Base-by-base conservation (phyloP, 2,797 vertebrate genomes). In the Acipenser oxyrinchus region DNA sequence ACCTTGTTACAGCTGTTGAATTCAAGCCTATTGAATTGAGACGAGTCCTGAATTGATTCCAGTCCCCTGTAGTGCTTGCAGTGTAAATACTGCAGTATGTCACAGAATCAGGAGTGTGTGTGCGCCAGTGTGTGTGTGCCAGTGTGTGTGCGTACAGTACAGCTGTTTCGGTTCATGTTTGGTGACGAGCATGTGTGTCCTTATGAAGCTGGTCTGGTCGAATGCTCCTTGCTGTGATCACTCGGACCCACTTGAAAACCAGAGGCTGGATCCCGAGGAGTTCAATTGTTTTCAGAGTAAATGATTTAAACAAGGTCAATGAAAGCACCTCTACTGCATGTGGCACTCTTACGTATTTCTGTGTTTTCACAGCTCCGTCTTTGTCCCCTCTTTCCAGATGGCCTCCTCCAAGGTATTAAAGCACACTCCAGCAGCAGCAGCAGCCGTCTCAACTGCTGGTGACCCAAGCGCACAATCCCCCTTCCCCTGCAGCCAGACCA, bases 341-440 rank as follows among this genome's bases (percentile, higher is more conserved):
- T 37, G 23, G 23, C 23, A 37, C 23, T 37, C 2, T 3, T 37
- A 37, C 3, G 23, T 4, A 3, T 37, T 3, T 37, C 2, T 3
- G 23, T 37, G 23, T 37, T 37, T 53, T 53, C 11, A 12, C 51
- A 8, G 51, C 8, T 8, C 51, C 6, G 51, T 8, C 51, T 53
- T 12, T 53, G 51, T 12, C 51, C 6, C 51, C 51, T 53, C 11
- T 53, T 77, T 73, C 2, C 80, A 99, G 95, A 91, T 84, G 67
- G 88, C 91, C 77, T 88, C 84, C 79, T 81, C 90, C 61, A 89
- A 86, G 82, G 86, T 85, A 66, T 82, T 92, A 86, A 98, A 89
- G 88, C 86, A 88, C 87, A 94, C 91, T 78, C 85, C 92, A 74
- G 82, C 94, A 83, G 89, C 94, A 83, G 89, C 94, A 79, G 88